Conservation (phyloP, 2,113 vertebrate species). For the Lophotis ruficrista region DNA sequence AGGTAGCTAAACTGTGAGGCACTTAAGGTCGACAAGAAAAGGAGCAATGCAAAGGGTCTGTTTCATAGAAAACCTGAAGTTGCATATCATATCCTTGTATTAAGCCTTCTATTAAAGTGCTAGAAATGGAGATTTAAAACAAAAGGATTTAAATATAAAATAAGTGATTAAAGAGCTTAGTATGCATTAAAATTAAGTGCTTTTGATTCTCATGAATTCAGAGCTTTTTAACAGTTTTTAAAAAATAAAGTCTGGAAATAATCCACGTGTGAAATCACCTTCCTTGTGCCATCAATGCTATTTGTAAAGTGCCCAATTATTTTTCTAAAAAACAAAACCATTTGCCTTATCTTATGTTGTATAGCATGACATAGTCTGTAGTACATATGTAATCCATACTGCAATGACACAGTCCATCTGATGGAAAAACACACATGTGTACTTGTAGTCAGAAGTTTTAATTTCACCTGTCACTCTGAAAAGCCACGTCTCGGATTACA, state of each 20-base stretch:
- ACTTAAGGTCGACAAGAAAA: conserved; percentile 75
- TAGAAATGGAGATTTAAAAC: conserved; percentile 65
- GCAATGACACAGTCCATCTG: conserved; percentile 14
- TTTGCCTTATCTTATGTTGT: conserved; percentile 70
- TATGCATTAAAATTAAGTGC: conserved; percentile 63
- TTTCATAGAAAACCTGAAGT: conserved; percentile 69
- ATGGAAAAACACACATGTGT: conserved; percentile 20
- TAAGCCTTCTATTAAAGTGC: conserved; percentile 75
- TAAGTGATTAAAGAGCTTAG: conserved; percentile 60
- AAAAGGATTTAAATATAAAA: conserved; percentile 64
- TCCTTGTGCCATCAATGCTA: conserved; percentile 57
- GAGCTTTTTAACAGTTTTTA: conserved; percentile 36
- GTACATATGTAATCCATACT: conserved; percentile 26
- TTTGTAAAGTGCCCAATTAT: conserved; percentile 70
- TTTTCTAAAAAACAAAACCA: conserved; percentile 66
- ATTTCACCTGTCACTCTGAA: conserved; percentile 38
- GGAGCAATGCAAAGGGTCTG: conserved; percentile 56
- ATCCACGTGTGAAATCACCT: conserved; percentile 37
- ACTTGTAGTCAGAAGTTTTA: conserved; percentile 22
- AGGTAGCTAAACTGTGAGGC: conserved; percentile 76
- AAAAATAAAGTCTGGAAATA: conserved; percentile 46
- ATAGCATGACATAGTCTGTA: neutral
- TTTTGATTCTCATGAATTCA: conserved; percentile 52
- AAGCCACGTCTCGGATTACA: conserved; percentile 50
- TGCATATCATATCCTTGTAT: conserved; percentile 71